Evolutionary conservation across 2,888 invertebrate species (phyloP), one percentile per base, ranked within the genome.

Genomic region (Terebella lapidaria): DNA sequence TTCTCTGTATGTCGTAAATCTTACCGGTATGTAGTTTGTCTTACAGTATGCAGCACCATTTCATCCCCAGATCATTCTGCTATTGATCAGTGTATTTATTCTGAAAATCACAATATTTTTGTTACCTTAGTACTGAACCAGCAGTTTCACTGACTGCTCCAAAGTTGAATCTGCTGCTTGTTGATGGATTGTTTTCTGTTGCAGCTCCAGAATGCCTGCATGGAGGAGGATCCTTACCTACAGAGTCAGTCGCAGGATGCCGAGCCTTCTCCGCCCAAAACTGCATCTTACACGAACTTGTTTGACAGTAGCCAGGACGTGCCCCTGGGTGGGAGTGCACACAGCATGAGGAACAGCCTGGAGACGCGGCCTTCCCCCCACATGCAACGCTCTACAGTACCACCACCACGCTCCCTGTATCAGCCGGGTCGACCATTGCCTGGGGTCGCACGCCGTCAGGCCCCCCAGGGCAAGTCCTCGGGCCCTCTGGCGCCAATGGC

Each of bases 301-400:
- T 64, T 63, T 49, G 65, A 68, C 42, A 59, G 54, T n/a, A 54
- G 28, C 2, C 53, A 60, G 27, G 68, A 67, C 22, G 42, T 68
- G 25, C 63, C 68, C 3, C 59, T 68, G 26, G 66, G 68, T 1
- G 66, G 65, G 28, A 67, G 65, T 54, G 68, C 68, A 4, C 66
- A 67, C 58, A 67, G 66, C 35, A 59, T 67, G 28, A 56, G 63
- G 27, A 63, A 59, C 35, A 58, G 65, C 28, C 54, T 62, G 24
- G 5, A 4, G 22, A 27, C 27, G 20, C 4, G 4, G 28, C 18
- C 52, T 30, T n/a, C 49, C 42, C 26, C n/a, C 3, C 18, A 53
- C 5, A 2, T 25, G 10, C 15, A 26, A 3, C 25, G 24, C 4
- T n/a, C 20, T 27, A 24, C 2, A 4, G 47, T 4, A 45, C 24